These are phyloP conservation scores for Orbicella faveolata DNA, from an alignment of 64 coral and sea anemone species.

Conservation along the genomic window DNA sequence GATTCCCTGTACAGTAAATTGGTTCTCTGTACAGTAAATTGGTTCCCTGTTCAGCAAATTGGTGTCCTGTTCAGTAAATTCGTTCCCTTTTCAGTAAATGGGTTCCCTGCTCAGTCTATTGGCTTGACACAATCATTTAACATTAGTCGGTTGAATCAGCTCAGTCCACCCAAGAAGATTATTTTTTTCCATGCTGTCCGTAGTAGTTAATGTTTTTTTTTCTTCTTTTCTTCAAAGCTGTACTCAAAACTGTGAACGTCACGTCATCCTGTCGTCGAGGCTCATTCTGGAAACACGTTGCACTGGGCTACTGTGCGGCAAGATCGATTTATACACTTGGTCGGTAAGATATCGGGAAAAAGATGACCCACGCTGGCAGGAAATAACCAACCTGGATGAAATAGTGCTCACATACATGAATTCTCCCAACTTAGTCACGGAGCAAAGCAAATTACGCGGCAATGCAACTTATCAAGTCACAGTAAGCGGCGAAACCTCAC, in stretches of 20 bases:
- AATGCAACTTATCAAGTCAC: constrained; percentile 61
- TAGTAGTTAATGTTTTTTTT: no score
- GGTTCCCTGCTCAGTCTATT: no score
- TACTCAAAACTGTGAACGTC: constrained; percentile 58
- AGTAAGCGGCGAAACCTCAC: constrained; percentile 38
- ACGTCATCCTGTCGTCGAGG: constrained; percentile 64
- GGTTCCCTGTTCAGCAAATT: no score
- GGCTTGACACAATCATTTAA: no score
- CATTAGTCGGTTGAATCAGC: no score
- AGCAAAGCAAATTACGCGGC: constrained; percentile 47
- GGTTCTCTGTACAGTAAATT: no score
- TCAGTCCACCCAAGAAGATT: not conserved
- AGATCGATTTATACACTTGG: constrained; percentile 62
- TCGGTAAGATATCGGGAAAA: constrained; percentile 16
- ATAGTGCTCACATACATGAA: constrained; percentile 59
- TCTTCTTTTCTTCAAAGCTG: constrained; percentile 54
- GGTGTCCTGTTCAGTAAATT: no score
- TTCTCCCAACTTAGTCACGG: constrained; percentile 73
- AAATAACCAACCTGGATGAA: constrained; percentile 37
- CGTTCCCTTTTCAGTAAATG: no score
- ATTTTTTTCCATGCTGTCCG: not conserved
- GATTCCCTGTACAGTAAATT: no score
- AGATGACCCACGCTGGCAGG: constrained; percentile 29
- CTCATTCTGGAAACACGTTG: constrained; percentile 69
- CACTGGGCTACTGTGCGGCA: constrained; percentile 55